Evolutionary conservation across 2,113 vertebrate genomes (phyloP).

Genomic region (Nannobrachium achirus): DNA sequence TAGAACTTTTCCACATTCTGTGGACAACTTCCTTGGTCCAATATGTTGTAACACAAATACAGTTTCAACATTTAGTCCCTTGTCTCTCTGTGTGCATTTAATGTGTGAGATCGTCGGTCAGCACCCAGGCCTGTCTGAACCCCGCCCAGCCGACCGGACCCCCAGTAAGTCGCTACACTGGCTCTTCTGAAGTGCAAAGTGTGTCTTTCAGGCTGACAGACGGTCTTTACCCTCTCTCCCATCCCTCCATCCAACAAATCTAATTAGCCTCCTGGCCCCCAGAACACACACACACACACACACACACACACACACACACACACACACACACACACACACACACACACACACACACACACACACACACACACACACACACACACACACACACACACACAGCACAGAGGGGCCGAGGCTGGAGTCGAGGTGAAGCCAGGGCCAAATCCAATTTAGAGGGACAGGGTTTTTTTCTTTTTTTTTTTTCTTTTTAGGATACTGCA

Average conservation of each 20-base stretch:
- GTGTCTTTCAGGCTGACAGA: slow-evolving; percentile 73
- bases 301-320: too few species aligned
- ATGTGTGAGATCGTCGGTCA: slow-evolving; percentile 37
- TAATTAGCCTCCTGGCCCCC: slow-evolving; percentile 79
- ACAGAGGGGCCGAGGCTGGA: slow-evolving; percentile 55
- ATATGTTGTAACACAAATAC: too few species aligned
- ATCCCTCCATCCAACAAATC: slow-evolving; percentile 74
- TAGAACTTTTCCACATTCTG: too few species aligned
- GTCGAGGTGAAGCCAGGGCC: slow-evolving; percentile 73
- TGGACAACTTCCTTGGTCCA: too few species aligned
- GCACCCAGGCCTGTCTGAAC: slow-evolving; percentile 16
- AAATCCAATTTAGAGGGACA: slow-evolving; percentile 89
- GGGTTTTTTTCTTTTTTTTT: slow-evolving; percentile 23
- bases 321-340: too few species aligned
- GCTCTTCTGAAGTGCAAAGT: slow-evolving; percentile 71
- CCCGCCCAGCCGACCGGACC: slow-evolving; percentile 25
- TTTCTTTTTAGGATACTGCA: slow-evolving; percentile 5
- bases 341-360: too few species aligned
- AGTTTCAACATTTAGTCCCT: too few species aligned
- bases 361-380: too few species aligned
- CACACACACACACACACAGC: too few species aligned
- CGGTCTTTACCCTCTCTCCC: slow-evolving; percentile 66
- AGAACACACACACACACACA: slow-evolving; percentile 79
- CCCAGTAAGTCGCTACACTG: slow-evolving; percentile 66
- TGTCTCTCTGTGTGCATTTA: slow-evolving; percentile 35